Base-by-base conservation (phyloP, 2,113 vertebrate species). In the Heterotilapia buettikoferi region DNA sequence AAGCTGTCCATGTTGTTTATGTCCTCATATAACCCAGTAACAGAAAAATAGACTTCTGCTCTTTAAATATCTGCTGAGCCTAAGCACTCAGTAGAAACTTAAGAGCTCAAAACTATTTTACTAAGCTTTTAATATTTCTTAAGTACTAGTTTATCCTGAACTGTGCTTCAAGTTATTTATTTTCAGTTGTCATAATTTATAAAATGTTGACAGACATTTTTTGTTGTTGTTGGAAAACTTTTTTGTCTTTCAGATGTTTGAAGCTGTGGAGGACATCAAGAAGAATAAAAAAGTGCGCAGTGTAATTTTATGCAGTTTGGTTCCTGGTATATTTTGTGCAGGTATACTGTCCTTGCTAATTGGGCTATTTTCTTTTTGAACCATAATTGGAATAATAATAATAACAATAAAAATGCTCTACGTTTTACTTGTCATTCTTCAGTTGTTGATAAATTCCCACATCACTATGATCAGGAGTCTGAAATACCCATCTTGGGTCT, bases 251-350 rank as follows among this genome's bases (percentile, higher is more conserved):
- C 94, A 99, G 99, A 98, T 99, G 94, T 96, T 96, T 89, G 98
- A 98, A 82, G 94, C 98, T 86, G 96, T 99, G 94, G 98, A 99
- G 92, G 95, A 96, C 83, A 96, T 99, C 89, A 99, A 98, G 96
- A 97, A 95, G 89, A 97, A 98, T 94, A 98, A 98, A 95, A 98
- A 97, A 96, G 98, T 99, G 36, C 97, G 98, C 91, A 98, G 97
- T 47, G 94, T 99, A 82, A 98, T 99, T 93, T 89, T 99, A 52
- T 98, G 98, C 94, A 99, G 99, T 93, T 94, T 99, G 96, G 99
- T 98, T 83, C 98, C 99, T 29, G 99, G 98, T 83, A 95, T 99
- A 93, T 99, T 99, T 96, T 99, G 98, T 97, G 98, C 98, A 97
- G 98, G 98, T 99, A 97, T 18, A 9, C 4, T 21, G 7, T 40